Conservation (phyloP, 2,888 invertebrate species). For the Halictus quadricinctus region DNA sequence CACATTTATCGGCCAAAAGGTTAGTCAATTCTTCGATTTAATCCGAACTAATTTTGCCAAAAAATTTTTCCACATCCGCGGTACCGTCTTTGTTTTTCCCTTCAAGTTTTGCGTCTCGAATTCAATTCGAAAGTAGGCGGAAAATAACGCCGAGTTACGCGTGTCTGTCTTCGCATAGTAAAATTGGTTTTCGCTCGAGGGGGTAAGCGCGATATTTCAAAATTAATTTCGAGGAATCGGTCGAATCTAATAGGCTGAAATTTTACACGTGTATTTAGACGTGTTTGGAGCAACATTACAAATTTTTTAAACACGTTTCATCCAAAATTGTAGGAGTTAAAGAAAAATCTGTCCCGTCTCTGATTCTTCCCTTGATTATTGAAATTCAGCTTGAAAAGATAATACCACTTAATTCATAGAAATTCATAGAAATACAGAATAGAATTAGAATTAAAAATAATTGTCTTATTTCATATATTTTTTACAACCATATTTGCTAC, state of each 20-base stretch:
- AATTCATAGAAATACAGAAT: too few species aligned
- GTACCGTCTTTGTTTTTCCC: background rate
- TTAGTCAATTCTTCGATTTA: constrained; percentile 34
- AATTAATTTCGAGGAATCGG: background rate
- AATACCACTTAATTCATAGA: too few species aligned
- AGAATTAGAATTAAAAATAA: too few species aligned
- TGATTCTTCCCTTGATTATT: too few species aligned
- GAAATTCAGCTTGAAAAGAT: too few species aligned
- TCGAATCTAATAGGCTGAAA: background rate
- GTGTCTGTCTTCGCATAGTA: background rate
- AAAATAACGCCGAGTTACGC: background rate
- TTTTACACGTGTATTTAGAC: background rate
- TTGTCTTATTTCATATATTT: too few species aligned
- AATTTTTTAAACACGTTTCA: background rate
- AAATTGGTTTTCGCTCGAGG: background rate
- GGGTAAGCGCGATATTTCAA: background rate
- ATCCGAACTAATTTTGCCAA: background rate
- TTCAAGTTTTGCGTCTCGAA: background rate
- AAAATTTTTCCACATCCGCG: background rate
- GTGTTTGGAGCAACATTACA: background rate
- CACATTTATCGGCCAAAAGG: constrained; percentile 33
- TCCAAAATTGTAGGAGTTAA: background rate
- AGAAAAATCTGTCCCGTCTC: background rate
- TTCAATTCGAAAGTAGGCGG: background rate
- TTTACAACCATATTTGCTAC: background rate